A percentile compares a stretch with the other conserved stretches of the same genome.
Evolutionary conservation across 2,797 vertebrate genomes (phyloP).

Genomic region (Psittacula derbiana): DNA sequence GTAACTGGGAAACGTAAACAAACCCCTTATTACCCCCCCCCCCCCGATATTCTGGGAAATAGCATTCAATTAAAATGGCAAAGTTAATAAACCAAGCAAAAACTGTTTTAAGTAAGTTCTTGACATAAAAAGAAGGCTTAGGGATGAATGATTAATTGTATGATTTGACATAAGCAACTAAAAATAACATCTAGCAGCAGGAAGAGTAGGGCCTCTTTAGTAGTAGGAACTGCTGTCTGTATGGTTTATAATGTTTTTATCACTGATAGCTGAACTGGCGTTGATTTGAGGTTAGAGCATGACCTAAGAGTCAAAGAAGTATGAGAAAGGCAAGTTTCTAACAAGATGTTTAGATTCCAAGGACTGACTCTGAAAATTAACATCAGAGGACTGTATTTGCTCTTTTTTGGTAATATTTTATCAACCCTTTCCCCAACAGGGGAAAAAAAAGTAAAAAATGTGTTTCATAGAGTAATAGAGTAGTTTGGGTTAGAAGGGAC

Average conservation of each 20-base stretch:
- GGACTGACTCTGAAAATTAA: not conserved
- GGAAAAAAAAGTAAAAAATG: not conserved
- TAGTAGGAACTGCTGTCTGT: not conserved
- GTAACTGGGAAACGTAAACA: not conserved
- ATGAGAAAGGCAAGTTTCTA: slow-evolving; percentile 43
- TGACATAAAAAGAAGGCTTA: not conserved
- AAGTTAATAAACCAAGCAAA: slow-evolving; percentile 1
- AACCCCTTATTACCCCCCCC: not conserved
- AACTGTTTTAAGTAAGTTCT: not conserved
- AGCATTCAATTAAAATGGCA: not conserved
- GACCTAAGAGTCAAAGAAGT: slow-evolving; percentile 3
- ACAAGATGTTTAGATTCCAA: slow-evolving; percentile 38
- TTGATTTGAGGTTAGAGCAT: not conserved
- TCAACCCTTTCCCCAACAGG: not conserved
- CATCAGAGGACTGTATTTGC: not conserved
- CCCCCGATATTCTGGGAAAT: not conserved
- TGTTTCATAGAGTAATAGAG: not conserved
- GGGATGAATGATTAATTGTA: slow-evolving; percentile 15
- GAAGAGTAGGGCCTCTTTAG: slow-evolving; percentile 10
- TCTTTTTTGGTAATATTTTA: slow-evolving; percentile 19
- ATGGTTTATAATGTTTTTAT: slow-evolving; percentile 22
- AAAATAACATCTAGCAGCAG: slow-evolving; percentile 8
- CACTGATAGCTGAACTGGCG: not conserved
- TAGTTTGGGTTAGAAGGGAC: not conserved
- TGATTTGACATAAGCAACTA: slow-evolving; percentile 10